A percentile compares a stretch with the other conserved stretches of the same genome.
phyloP scores from a whole-genome alignment of 2,797 vertebrate species.

The Enteromius anoplus region DNA sequence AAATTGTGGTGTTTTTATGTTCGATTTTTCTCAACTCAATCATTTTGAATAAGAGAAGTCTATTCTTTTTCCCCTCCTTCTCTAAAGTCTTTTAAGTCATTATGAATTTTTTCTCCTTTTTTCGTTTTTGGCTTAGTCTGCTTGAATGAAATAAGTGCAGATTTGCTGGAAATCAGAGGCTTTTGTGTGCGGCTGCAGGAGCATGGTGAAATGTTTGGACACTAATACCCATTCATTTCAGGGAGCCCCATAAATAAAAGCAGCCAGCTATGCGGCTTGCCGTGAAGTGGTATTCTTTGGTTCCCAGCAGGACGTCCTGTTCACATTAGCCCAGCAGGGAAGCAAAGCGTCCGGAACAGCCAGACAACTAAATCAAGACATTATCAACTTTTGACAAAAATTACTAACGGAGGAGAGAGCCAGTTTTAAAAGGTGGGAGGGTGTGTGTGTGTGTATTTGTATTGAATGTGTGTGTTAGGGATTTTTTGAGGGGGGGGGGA shows the following conservation, averaged over 20 bases:
- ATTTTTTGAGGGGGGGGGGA: conserved; percentile 44
- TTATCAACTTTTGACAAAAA: conserved; percentile 99
- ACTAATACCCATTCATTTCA: conserved; percentile 99
- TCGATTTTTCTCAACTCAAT: conserved; percentile 57
- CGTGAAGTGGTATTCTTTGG: conserved; percentile 99
- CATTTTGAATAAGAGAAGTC: conserved; percentile 54
- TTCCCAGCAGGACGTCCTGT: conserved; percentile 98
- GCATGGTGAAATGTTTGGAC: conserved; percentile 99
- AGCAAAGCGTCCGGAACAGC: conserved; percentile 94
- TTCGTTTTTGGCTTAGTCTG: conserved; percentile 80
- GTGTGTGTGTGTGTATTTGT: conserved; percentile 57
- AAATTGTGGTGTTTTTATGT: conserved; percentile 70
- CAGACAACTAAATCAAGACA: conserved; percentile 99
- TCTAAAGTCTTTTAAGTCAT: conserved; percentile 83
- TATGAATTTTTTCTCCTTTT: conserved; percentile 77
- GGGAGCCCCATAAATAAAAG: conserved; percentile 99
- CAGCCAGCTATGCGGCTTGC: conserved; percentile 95
- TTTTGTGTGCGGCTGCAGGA: conserved; percentile 99
- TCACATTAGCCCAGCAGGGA: conserved; percentile 98
- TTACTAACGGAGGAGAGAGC: conserved; percentile 84
- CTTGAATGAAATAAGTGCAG: conserved; percentile 99
- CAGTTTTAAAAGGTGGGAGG: conserved; percentile 66
- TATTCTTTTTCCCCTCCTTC: conserved; percentile 68
- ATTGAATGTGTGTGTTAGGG: conserved; percentile 51
- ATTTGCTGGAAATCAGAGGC: conserved; percentile 99